phyloP scores from a whole-genome alignment of 2,113 vertebrate genomes.

The Sciurus niger region DNA sequence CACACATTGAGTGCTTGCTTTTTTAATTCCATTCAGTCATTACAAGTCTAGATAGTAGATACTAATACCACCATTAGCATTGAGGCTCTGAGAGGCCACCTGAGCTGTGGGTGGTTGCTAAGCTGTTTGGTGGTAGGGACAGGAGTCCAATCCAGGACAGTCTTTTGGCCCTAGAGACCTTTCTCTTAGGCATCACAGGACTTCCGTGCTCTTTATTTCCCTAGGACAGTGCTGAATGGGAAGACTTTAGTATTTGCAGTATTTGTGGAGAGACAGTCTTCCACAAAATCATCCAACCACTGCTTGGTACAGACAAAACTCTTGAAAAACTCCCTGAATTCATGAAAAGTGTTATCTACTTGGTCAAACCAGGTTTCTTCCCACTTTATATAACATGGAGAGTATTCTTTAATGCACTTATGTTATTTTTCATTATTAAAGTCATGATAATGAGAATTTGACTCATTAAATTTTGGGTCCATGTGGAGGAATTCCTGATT shows the following conservation, averaged over 20 bases:
- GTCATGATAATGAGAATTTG: neutral
- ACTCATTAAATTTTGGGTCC: neutral
- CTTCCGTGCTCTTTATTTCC: neutral
- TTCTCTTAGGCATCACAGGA: neutral
- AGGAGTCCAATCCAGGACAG: neutral
- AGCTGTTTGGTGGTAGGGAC: neutral
- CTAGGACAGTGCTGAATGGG: neutral
- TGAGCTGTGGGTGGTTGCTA: neutral
- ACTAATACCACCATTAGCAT: neutral
- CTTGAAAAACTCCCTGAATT: slow-evolving; percentile 12
- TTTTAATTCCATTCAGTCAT: neutral
- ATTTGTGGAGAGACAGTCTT: neutral
- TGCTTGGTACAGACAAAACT: neutral
- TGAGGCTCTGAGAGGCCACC: neutral
- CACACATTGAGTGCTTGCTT: neutral
- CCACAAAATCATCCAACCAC: neutral
- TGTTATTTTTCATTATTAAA: neutral
- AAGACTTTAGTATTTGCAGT: neutral
- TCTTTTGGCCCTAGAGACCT: neutral
- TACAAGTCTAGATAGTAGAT: neutral
- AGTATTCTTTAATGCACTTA: neutral
- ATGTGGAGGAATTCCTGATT: slow-evolving; percentile 2
- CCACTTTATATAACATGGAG: neutral
- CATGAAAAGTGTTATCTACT: neutral
- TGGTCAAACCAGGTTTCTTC: slow-evolving; percentile 2